A percentile compares a stretch with the other conserved stretches of the same genome.
Evolutionary conservation across 2,888 invertebrate species (phyloP).

Genomic region (Melitaea athalia): DNA sequence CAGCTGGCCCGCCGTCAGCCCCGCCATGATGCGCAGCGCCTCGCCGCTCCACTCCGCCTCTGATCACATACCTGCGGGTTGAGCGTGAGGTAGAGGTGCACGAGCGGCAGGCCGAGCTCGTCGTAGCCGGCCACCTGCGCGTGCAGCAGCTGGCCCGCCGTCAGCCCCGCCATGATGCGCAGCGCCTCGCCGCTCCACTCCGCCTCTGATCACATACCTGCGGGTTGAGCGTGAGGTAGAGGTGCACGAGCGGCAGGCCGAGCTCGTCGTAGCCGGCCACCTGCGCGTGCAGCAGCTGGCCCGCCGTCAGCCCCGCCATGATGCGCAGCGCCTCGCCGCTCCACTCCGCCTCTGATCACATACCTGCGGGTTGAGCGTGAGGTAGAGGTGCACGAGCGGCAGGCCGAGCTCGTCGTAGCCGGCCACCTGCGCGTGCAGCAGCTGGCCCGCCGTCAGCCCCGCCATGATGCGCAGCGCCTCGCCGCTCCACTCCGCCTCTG

Average conservation of each 20-base stretch:
- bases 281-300: slow-evolving; percentile 93
- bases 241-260: slow-evolving; percentile 90
- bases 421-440: slow-evolving; percentile 94
- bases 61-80: slow-evolving; percentile 84
- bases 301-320: slow-evolving; percentile 90
- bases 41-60: slow-evolving; percentile 88
- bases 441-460: slow-evolving; percentile 90
- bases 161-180: slow-evolving; percentile 89
- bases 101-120: slow-evolving; percentile 89
- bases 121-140: slow-evolving; percentile 94
- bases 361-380: slow-evolving; percentile 87
- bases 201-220: slow-evolving; percentile 82
- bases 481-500: slow-evolving; percentile 86
- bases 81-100: slow-evolving; percentile 90
- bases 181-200: slow-evolving; percentile 91
- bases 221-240: slow-evolving; percentile 88
- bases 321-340: slow-evolving; percentile 88
- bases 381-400: slow-evolving; percentile 92
- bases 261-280: slow-evolving; percentile 91
- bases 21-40: slow-evolving; percentile 89
- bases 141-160: slow-evolving; percentile 91
- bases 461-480: slow-evolving; percentile 90
- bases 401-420: slow-evolving; percentile 90
- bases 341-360: slow-evolving; percentile 83
- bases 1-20: slow-evolving; percentile 90